Conservation (phyloP, 2,888 invertebrate species). For the Pemphredon lugubris region DNA sequence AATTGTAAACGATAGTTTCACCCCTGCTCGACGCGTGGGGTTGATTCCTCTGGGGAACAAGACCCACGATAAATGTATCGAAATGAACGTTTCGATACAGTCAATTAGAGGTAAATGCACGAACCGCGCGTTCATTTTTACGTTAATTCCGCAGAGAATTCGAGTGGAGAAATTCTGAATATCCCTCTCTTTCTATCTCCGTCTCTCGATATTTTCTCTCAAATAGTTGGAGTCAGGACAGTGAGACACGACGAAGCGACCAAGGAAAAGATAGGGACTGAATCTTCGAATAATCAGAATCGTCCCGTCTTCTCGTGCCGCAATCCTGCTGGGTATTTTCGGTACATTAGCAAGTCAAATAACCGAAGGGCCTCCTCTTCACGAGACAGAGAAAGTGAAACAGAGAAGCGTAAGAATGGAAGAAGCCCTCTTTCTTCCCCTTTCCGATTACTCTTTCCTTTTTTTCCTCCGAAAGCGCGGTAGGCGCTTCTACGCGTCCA, state of each 20-base stretch:
- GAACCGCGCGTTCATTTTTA: conserved; percentile 2
- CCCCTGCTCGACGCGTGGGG: conserved; percentile 42
- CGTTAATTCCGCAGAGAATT: not conserved
- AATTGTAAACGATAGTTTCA: conserved; percentile 55
- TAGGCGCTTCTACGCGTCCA: conserved; percentile 43
- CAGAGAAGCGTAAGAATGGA: conserved; percentile 31
- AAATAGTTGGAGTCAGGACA: conserved; percentile 1
- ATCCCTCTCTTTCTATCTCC: too few relatives aligned
- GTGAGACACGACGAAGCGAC: not conserved
- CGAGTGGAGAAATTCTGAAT: too few relatives aligned
- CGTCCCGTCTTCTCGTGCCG: conserved; percentile 45
- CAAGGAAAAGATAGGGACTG: conserved; percentile 45
- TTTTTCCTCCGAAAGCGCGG: conserved; percentile 16
- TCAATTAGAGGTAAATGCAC: conserved; percentile 68
- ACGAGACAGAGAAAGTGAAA: conserved; percentile 43
- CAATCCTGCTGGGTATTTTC: conserved; percentile 70
- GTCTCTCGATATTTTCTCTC: not conserved
- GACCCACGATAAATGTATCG: conserved; percentile 70
- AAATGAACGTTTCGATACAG: conserved; percentile 66
- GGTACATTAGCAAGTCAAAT: conserved; percentile 76
- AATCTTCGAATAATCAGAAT: conserved; percentile 61
- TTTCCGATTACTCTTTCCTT: conserved; percentile 47
- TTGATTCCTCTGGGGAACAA: conserved; percentile 60
- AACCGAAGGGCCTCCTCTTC: conserved; percentile 59
- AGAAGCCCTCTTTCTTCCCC: conserved; percentile 19